Base-by-base conservation (phyloP, 2,113 vertebrate genomes). In the Microtus pennsylvanicus region DNA sequence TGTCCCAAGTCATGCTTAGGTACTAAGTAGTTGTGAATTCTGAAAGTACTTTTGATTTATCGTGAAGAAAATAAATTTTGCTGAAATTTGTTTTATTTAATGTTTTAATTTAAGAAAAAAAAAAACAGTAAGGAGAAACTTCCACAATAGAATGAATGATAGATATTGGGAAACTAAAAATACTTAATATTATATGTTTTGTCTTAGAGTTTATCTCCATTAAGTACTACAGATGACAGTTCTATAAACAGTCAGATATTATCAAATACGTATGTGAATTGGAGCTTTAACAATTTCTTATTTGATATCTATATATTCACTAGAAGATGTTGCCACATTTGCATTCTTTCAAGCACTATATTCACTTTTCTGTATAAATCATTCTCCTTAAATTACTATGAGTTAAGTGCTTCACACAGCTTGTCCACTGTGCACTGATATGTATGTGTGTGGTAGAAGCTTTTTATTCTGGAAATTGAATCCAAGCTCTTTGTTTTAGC, bases 391-490 rank as follows among this genome's bases (percentile, higher is more conserved):
- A 72, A 74, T 88, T 80, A 81, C 3, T 65, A 2, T 72, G 14
- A 92, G 21, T 76, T 69, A 67, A 38, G n/a, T 83, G 91, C 28
- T 89, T 94, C 61, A 74, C 26, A 47, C 3, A 42, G 11, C 45
- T 26, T 38, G 47, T 11, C 35, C 11, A 65, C 69, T 47, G 30
- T 45, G 35, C 35, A 26, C 24, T 72, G 38, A 0, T 83, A 63
- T 87, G 61, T 61, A 52, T 82, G 77, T 69, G 16, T 94, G 70
- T 85, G 16, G 5, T 63, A 28, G 72, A 93, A 33, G 0, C 33
- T 55, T 89, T 88, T 76, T 52, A 42, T 61, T 35, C 52, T 82
- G 89, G 67, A 47, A 89, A 77, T 72, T 93, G 30, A 74, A 83
- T 69, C 4, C 69, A 78, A 83, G 38, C 28, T 93, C 4, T 81